Evolutionary conservation across 2,113 vertebrate genomes (phyloP), one percentile per base, ranked within the genome.

Genomic region (Bolborhynchus lineola): DNA sequence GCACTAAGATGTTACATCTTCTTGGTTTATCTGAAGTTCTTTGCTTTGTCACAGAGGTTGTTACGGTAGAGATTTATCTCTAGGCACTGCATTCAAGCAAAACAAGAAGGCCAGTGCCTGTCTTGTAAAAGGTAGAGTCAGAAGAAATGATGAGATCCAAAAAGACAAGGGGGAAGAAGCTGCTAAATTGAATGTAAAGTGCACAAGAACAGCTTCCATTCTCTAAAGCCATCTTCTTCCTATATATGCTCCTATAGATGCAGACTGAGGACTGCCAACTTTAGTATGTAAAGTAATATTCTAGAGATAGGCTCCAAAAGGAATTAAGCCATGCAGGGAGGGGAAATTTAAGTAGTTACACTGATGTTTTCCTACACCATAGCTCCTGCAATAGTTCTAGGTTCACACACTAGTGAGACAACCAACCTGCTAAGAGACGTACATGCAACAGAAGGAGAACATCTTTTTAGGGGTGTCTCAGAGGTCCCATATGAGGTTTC

Each of bases 391-490:
- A 65, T 16, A 74, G 25, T 47, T 93, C 53, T 55, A 49, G n/a
- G 44, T 33, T 52, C 62, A 85, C 33, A 63, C 26, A 6, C 5
- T 7, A 19, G 29, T 21, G 23, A 55, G 77, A 63, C 18, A 68
- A 46, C 14, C 44, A 62, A 24, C 12, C 11, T 29, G 3, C 21
- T 35, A 29, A 52, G 37, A 76, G 63, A n/a, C 59, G 44, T 6
- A 53, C 0, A 0, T 12, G n/a, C 41, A 53, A 50, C 46, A 90
- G 47, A 9, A 72, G 50, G 15, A 67, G 17, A 2, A 1, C 6
- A 8, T 33, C 72, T 77, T 65, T 59, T 17, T 23, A 64, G 65
- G 25, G 16, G 29, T 3, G 3, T 76, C 62, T 79, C 72, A 72
- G 50, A 72, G 25, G 25, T 76, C n/a, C 7, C 29, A 11, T 6